Base-by-base conservation (phyloP, 1,140 invertebrate species). In the Rhopalosiphum maidis region DNA sequence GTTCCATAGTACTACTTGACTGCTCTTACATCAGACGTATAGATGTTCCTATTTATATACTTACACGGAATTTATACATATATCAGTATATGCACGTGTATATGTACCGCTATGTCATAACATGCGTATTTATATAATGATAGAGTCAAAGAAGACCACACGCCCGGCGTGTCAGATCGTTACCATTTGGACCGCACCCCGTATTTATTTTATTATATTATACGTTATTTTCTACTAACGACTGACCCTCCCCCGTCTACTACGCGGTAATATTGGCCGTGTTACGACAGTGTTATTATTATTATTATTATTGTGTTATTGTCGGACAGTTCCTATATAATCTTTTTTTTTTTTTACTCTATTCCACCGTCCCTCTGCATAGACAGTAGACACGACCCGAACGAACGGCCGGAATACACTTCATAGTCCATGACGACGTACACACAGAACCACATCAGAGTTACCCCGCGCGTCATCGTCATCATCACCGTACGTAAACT, bases 161-260 rank as follows among this genome's bases (percentile, higher is more conserved):
- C 86, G 86, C 43, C 86, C 21, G 43, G 86, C 46, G 46, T n/a
- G 86, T 85, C 83, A 85, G 83, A 88, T 88, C 86, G 86, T 48
- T 88, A 88, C 86, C 18, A 48, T 48, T 48, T 30, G 11, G 41
- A 86, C 85, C 85, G 85, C 85, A 86, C 41, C 85, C 85, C 43
- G 85, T 46, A 46, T 86, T 86, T 30, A 46, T 86, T 85, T 77
- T 85, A 85, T 85, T 41, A 23, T 41, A 43, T 41, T 41, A 85
- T 41, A 41, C 83, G 83, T 85, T 85, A 43, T 41, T 46, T 46
- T 46, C 23, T 30, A 9, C 41, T 46, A 43, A 46, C 85, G 85
- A 86, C 85, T 25, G 37, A 85, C 83, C 83, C 83, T 41, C 83
- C 83, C 83, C 83, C 83, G 83, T 41, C 83, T 41, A 23, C 11